These are phyloP conservation scores for Alosa sapidissima DNA, from an alignment of 2,797 vertebrate genomes.

Conservation along the genomic window DNA sequence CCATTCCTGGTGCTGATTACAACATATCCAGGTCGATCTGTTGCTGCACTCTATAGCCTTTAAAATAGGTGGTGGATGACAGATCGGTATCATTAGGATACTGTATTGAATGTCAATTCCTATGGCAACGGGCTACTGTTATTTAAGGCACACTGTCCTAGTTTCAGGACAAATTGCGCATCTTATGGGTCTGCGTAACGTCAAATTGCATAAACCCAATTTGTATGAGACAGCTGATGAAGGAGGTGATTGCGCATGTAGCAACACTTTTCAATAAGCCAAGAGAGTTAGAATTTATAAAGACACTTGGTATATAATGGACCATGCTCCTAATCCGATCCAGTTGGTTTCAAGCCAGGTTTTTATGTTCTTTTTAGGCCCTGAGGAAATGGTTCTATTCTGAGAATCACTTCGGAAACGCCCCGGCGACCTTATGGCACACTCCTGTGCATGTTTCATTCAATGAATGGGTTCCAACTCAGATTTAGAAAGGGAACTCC, in stretches of 20 bases:
- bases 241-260: background rate
- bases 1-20: background rate
- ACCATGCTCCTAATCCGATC: conserved; percentile 26
- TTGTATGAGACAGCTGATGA: background rate
- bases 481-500: background rate
- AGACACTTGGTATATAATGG: conserved; percentile 10
- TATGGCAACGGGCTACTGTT: background rate
- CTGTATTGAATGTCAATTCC: background rate
- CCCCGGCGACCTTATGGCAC: conserved; percentile 21
- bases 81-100: background rate
- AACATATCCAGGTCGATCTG: background rate
- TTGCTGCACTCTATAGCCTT: background rate
- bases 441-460: background rate
- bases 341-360: conserved; percentile 26
- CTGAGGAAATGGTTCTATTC: conserved; percentile 47
- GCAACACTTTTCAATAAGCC: background rate
- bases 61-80: background rate
- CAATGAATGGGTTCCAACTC: background rate
- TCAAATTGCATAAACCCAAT: background rate
- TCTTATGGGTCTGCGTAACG: background rate
- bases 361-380: conserved; percentile 29
- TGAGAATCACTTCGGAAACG: conserved; percentile 40
- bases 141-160: background rate
- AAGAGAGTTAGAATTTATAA: background rate
- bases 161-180: background rate